phyloP scores from a whole-genome alignment of 2,888 invertebrate genomes.

The Disparrhopalites patrizii region DNA sequence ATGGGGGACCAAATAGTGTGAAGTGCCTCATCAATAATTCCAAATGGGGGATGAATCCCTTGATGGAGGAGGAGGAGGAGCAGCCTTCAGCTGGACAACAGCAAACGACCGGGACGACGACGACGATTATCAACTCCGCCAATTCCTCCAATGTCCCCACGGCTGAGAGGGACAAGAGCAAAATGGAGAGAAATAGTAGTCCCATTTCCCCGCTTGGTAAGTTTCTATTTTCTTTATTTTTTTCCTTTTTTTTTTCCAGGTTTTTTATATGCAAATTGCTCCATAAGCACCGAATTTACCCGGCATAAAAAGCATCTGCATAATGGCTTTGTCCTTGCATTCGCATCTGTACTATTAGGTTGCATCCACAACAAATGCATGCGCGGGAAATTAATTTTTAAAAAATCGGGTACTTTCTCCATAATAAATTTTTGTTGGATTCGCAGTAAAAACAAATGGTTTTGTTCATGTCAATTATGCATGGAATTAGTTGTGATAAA shows the following conservation, averaged over 20 bases:
- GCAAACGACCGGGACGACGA: constrained; percentile 32
- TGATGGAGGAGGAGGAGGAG: constrained; percentile 47
- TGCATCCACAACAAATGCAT: too few species aligned
- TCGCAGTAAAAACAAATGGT: too few species aligned
- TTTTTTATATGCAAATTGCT: background rate
- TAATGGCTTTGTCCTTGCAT: too few species aligned
- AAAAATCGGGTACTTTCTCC: too few species aligned
- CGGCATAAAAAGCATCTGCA: background rate
- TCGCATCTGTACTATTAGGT: too few species aligned
- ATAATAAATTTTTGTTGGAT: too few species aligned
- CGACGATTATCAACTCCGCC: constrained; percentile 33
- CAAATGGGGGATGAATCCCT: constrained; percentile 48
- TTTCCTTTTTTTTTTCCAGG: too few species aligned
- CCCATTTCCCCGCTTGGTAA: constrained; percentile 41
- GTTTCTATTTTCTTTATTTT: constrained; percentile 14
- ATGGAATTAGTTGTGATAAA: too few species aligned
- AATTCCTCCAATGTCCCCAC: constrained; percentile 37
- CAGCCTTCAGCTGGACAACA: constrained; percentile 15
- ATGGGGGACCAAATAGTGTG: constrained; percentile 47
- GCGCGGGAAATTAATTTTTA: too few species aligned
- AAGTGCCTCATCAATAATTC: constrained; percentile 48
- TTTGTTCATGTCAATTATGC: too few species aligned
- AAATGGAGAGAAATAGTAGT: constrained; percentile 33
- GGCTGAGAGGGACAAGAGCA: too few species aligned
- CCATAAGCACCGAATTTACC: background rate